Conservation (phyloP, 2,113 vertebrate genomes). For the Sceloporus undulatus region DNA sequence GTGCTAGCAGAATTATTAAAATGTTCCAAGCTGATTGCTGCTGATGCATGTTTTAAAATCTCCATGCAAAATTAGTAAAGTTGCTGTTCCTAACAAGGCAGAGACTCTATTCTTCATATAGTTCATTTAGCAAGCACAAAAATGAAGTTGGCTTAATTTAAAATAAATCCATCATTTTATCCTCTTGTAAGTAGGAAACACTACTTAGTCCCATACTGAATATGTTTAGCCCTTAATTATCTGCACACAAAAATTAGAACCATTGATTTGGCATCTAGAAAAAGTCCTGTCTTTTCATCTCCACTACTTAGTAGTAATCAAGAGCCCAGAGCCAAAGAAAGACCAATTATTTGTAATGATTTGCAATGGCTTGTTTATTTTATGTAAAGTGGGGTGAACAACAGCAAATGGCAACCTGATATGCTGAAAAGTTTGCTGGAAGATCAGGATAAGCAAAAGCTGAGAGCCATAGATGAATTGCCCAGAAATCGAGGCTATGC, state of each 20-base stretch:
- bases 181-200: conserved; percentile 35
- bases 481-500: too few relatives aligned
- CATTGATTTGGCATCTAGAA: conserved; percentile 28
- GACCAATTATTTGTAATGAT: background rate
- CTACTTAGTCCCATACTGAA: conserved; percentile 29
- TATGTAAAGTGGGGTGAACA: background rate
- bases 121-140: conserved; percentile 49
- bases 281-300: conserved; percentile 37
- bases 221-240: conserved; percentile 41
- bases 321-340: conserved; percentile 36
- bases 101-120: accelerated
- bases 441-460: background rate
- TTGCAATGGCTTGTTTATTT: conserved; percentile 24
- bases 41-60: background rate
- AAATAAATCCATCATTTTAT: conserved; percentile 40
- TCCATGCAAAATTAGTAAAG: background rate
- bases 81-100: background rate
- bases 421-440: background rate
- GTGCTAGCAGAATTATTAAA: background rate
- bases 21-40: background rate
- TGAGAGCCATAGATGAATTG: background rate
- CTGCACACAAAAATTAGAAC: background rate
- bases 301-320: conserved; percentile 16
- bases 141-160: conserved; percentile 42
- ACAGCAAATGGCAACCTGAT: background rate